phyloP scores from a whole-genome alignment of 2,888 invertebrate species.

The Drosophila algonquin region DNA sequence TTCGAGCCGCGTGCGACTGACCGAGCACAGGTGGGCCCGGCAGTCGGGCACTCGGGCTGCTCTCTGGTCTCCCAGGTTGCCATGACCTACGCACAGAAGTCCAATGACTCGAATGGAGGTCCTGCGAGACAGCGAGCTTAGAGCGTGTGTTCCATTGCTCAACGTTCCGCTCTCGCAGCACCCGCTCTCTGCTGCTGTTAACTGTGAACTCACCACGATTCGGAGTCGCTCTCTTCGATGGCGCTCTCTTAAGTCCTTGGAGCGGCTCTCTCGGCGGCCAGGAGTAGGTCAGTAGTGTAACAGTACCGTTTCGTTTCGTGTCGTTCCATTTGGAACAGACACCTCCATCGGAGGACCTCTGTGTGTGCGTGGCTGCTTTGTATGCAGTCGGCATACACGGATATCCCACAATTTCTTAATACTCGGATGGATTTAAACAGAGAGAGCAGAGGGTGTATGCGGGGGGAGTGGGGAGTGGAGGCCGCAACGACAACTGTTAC shows the following conservation, averaged over 20 bases:
- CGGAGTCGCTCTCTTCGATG: constrained; percentile 65
- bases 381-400: constrained; percentile 54
- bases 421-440: constrained; percentile 20
- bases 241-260: constrained; percentile 53
- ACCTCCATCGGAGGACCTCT: too few species aligned
- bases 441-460: background rate
- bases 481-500: constrained; percentile 44
- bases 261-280: constrained; percentile 7
- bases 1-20: constrained; percentile 47
- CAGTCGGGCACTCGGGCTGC: constrained; percentile 22
- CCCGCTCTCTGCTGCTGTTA: constrained; percentile 64
- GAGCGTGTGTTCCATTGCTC: constrained; percentile 28
- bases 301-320: constrained; percentile 35
- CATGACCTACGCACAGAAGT: constrained; percentile 28
- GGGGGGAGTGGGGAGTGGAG: background rate
- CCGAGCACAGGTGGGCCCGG: constrained; percentile 57
- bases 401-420: constrained; percentile 59
- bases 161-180: constrained; percentile 2
- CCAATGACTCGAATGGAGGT: constrained; percentile 2
- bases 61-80: background rate
- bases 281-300: constrained; percentile 81
- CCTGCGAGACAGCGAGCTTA: background rate
- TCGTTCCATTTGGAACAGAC: constrained; percentile 14
- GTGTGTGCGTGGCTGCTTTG: constrained; percentile 35
- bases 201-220: constrained; percentile 69